These are phyloP conservation scores for Simalia tracyae DNA, from an alignment of 2,797 vertebrate species.

Conservation along the genomic window DNA sequence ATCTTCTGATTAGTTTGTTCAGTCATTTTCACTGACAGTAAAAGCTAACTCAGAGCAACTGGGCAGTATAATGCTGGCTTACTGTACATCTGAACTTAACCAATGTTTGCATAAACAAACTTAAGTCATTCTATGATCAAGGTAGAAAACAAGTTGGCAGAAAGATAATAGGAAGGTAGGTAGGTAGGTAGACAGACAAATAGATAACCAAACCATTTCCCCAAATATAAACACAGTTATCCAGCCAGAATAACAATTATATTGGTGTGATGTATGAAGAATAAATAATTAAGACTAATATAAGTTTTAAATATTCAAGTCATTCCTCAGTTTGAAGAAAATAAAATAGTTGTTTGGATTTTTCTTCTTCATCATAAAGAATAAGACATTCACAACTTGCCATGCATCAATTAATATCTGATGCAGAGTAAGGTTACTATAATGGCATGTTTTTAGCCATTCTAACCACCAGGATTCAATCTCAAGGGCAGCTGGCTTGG, in stretches of 20 bases:
- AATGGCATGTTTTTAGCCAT: background rate
- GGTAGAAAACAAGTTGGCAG: too few species aligned
- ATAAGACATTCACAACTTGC: background rate
- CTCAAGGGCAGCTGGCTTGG: conserved; percentile 34
- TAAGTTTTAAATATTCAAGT: background rate
- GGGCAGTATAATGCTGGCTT: background rate
- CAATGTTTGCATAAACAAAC: background rate
- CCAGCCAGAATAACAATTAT: background rate
- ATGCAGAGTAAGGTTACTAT: background rate
- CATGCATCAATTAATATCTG: background rate
- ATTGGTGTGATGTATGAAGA: background rate
- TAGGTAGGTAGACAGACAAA: background rate
- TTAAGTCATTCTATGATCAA: too few species aligned
- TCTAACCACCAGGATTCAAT: background rate
- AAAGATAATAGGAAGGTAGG: background rate
- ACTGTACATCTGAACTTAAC: background rate
- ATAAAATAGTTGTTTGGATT: background rate
- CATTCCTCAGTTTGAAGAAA: background rate
- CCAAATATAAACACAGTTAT: background rate
- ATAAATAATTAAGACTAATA: background rate
- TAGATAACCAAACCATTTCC: background rate
- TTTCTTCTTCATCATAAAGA: background rate
- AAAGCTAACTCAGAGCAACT: background rate
- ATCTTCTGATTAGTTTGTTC: background rate
- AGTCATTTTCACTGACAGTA: background rate